A percentile compares a stretch with the other conserved stretches of the same genome.
These are phyloP conservation scores for Cryptotermes secundus DNA, from an alignment of 1,140 invertebrate species.

Conservation along the genomic window DNA sequence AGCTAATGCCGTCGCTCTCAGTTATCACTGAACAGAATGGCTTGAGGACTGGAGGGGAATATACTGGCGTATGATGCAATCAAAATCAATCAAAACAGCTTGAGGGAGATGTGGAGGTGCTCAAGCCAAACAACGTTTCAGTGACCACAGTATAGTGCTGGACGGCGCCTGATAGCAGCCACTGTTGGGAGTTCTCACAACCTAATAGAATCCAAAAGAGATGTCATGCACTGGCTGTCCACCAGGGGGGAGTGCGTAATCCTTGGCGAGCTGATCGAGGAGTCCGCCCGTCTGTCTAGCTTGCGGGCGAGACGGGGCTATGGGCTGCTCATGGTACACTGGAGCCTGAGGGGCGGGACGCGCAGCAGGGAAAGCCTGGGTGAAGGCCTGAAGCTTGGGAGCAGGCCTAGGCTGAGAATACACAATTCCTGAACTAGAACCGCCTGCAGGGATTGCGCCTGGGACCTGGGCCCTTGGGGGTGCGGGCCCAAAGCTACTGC, in stretches of 20 bases:
- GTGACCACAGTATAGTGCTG: no score
- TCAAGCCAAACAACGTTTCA: no score
- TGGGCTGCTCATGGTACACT: constrained; percentile 39
- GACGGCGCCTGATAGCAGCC: neutral
- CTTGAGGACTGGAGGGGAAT: no score
- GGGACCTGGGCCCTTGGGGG: constrained; percentile 4
- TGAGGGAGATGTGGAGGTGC: no score
- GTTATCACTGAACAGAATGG: no score
- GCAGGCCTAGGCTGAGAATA: neutral
- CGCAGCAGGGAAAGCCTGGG: neutral
- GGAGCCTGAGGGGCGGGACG: constrained; percentile 36
- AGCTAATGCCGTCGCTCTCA: no score
- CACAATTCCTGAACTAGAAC: neutral
- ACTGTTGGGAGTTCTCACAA: neutral
- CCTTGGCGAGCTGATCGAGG: constrained; percentile 75
- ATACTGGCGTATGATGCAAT: no score
- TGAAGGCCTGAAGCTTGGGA: neutral
- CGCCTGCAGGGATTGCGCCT: constrained; percentile 6
- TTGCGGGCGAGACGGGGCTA: constrained; percentile 33
- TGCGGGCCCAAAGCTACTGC: neutral
- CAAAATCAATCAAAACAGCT: no score
- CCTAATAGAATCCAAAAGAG: constrained; percentile 60
- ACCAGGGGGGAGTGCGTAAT: constrained; percentile 71
- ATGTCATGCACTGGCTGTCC: constrained; percentile 70
- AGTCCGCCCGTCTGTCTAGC: constrained; percentile 55